Evolutionary conservation across 2,797 vertebrate species (phyloP), one percentile per base, ranked within the genome.

Genomic region (Somateria mollissima): DNA sequence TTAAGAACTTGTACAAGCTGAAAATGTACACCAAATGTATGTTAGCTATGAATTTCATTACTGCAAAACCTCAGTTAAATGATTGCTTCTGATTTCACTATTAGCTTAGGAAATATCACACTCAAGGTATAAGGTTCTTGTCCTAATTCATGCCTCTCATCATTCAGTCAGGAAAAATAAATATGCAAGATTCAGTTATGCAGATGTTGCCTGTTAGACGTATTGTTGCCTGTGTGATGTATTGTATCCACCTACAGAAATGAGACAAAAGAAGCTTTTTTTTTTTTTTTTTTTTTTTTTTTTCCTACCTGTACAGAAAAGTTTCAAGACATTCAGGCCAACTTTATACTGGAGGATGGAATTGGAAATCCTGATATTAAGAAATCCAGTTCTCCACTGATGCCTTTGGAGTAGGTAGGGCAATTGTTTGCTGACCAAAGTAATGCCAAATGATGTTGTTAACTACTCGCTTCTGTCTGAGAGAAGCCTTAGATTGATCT

Each of bases 201-300:
- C 2, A 64, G 21, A 8, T 65, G 36, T 13, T 65, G 19, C 17
- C 7, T 57, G 11, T 62, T 43, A 64, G 69, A 77, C 22, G 5
- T 45, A 45, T 45, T 45, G 43, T 45, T 45, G 43, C 43, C 43
- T 60, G 7, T 43, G n/a, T 53, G 34, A 37, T 18, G 4, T 93
- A 41, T 19, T 73, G 12, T 37, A 64, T 57, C 4, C 2, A 25
- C 36, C 27, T 73, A 57, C 61, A 75, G 13, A 5, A 74, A 61
- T 0, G 51, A 16, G 17, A 58, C 4, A 57, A 54, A 77, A 49
- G 3, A 24, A 4, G n/a, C 0, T 10, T 43, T 19, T 62, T 57
- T 37, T 14, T 27, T 27, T 22, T 24, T 39, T 28, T 17, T 19
- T 37, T 12, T 60, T 36, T 19, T 41, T 41, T 41, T 41, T 16